A percentile compares a stretch with the other conserved stretches of the same genome.
These are phyloP conservation scores for Catagonus wagneri DNA, from an alignment of 2,113 vertebrate genomes.

Conservation along the genomic window DNA sequence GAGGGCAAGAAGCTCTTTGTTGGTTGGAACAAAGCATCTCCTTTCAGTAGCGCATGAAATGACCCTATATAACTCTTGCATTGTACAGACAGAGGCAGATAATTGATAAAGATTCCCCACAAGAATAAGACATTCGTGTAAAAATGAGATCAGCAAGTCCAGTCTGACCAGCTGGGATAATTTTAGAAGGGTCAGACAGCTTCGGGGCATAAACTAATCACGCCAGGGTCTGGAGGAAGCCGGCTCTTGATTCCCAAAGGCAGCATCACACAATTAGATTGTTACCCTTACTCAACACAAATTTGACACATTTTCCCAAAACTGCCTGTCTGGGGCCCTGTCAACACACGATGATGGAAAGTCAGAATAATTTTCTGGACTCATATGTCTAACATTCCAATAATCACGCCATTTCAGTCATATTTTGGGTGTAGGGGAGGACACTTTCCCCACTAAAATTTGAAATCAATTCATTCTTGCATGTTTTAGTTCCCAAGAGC, in stretches of 20 bases:
- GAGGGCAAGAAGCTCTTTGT: slow-evolving; percentile 8
- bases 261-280: neutral
- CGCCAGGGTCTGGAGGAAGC: neutral
- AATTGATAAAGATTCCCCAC: slow-evolving; percentile 28
- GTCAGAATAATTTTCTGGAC: neutral
- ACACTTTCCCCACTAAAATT: neutral
- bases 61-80: neutral
- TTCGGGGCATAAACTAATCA: slow-evolving; percentile 16
- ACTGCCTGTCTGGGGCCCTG: neutral
- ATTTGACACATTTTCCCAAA: slow-evolving; percentile 31
- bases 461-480: neutral
- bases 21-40: slow-evolving; percentile 15
- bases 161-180: slow-evolving; percentile 16
- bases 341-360: slow-evolving; percentile 23
- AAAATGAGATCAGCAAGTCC: slow-evolving; percentile 64
- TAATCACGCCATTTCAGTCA: neutral
- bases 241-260: neutral
- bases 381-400: neutral
- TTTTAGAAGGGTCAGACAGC: neutral
- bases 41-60: neutral
- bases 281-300: neutral
- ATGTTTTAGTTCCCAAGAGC: neutral
- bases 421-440: neutral
- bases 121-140: slow-evolving; percentile 69
- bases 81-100: neutral